Conservation (phyloP, 2,797 vertebrate species). For the Pempheris klunzingeri region DNA sequence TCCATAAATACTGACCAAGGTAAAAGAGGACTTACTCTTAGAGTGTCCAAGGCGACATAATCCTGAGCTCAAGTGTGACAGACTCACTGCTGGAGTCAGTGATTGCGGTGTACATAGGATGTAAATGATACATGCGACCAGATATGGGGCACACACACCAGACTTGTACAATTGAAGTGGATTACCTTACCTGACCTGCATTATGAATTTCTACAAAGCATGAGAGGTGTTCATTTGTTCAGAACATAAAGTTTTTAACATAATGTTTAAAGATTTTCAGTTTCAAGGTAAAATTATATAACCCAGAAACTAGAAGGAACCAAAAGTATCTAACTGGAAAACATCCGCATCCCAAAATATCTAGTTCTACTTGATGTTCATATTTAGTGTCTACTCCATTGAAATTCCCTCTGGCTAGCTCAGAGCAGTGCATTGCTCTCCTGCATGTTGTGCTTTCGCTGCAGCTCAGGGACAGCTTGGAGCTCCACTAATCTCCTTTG, state of each 20-base stretch:
- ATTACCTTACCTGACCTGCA: constrained; percentile 35
- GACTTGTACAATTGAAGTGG: constrained; percentile 17
- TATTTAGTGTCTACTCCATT: constrained; percentile 60
- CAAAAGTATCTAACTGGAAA: constrained; percentile 46
- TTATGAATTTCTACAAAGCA: constrained; percentile 35
- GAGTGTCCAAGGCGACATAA: neutral
- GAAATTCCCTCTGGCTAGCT: constrained; percentile 57
- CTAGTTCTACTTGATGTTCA: constrained; percentile 52
- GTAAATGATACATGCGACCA: constrained; percentile 23
- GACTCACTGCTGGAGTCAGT: neutral
- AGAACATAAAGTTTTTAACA: neutral
- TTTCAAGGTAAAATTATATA: constrained; percentile 38
- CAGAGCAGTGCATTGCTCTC: constrained; percentile 40
- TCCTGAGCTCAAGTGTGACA: constrained; percentile 7
- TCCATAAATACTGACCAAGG: constrained; percentile 9
- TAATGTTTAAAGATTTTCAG: constrained; percentile 19
- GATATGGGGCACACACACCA: constrained; percentile 17
- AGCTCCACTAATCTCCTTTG: constrained; percentile 68
- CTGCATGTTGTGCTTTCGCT: constrained; percentile 51
- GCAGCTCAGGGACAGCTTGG: constrained; percentile 67
- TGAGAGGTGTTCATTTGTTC: constrained; percentile 24
- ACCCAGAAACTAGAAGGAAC: constrained; percentile 17
- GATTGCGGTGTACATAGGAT: constrained; percentile 3
- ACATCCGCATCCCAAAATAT: constrained; percentile 51
- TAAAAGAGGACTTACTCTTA: neutral